Evolutionary conservation across 2,888 invertebrate species (phyloP), one percentile per base, ranked within the genome.

Genomic region (Epirrita christyi): DNA sequence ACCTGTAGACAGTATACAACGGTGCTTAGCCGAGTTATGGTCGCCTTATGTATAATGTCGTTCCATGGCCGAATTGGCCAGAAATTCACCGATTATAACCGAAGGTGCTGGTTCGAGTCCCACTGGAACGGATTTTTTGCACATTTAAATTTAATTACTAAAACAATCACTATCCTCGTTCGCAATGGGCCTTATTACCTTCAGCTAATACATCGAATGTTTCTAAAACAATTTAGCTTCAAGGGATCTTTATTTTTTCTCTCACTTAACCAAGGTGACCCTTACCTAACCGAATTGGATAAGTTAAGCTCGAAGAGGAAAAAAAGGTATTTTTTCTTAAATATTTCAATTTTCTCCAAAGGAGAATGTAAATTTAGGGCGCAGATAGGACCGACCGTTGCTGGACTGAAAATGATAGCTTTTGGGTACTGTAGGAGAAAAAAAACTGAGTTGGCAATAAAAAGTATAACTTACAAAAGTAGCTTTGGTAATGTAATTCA

Each of bases 351-450:
- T n/a, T n/a, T n/a, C 45, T 53, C 54, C 59, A 43, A 52, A 42
- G 65, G 66, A 63, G 66, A 65, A 75, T 75, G 73, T 71, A 75
- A 75, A 75, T 75, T 72, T 60, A 36, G 64, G 28, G 28, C 8
- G 28, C 28, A 29, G 28, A 29, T 29, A 29, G 28, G 63, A 40
- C 60, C 61, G 67, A 51, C 61, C 51, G 65, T 67, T 57, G 49
- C 57, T 61, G 62, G 67, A 58, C 65, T 61, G 56, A 61, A 66
- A 68, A 70, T 64, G 67, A 69, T 70, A 60, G 56, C 46, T 29
- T 38, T 13, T 37, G 13, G 0, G 51, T 38, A 51, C 43, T 43
- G 49, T 37, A 13, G 13, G 37, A 6, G 10, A 37, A 37, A 37
- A 34, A 10, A 10, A 29, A 8, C 28, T n/a, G n/a, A n/a, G n/a